Percentiles rank a stretch among this genome's conserved stretches.
Evolutionary conservation across 2,797 vertebrate genomes (phyloP).

Genomic region (Rallus crepitans): DNA sequence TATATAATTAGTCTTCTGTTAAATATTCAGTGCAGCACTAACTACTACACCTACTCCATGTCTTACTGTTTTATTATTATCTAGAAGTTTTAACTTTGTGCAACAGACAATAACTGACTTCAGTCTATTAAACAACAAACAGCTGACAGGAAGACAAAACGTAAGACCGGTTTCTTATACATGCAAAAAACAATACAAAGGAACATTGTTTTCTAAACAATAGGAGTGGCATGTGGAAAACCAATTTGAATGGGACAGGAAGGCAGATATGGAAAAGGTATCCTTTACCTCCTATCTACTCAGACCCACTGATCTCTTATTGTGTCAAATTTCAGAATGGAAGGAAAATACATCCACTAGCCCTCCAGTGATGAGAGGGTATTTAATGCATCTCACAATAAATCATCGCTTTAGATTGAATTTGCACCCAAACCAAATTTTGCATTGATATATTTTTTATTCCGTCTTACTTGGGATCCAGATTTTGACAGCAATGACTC

Average conservation of each 20-base stretch:
- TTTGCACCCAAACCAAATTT: background rate
- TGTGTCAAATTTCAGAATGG: background rate
- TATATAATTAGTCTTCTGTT: background rate
- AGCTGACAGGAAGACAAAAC: conserved; percentile 1
- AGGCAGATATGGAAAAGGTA: conserved; percentile 2
- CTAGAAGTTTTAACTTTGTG: background rate
- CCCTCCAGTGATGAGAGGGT: background rate
- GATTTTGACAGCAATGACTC: background rate
- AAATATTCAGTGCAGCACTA: background rate
- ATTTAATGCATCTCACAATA: background rate
- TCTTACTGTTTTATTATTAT: background rate
- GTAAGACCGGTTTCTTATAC: background rate
- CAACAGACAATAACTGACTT: background rate
- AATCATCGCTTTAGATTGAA: background rate
- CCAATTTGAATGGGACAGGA: conserved; percentile 1
- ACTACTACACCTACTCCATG: background rate
- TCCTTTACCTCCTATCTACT: background rate
- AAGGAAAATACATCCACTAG: background rate
- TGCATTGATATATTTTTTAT: background rate
- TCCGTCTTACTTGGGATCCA: background rate
- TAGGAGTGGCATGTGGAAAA: conserved; percentile 10
- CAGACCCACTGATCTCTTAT: background rate
- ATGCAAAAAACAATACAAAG: background rate
- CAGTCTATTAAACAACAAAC: background rate
- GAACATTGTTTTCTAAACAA: conserved; percentile 42